Percentiles rank a stretch among this genome's conserved stretches.
phyloP scores from a whole-genome alignment of 2,113 vertebrate genomes.

The Chlorodrepanis virens region DNA sequence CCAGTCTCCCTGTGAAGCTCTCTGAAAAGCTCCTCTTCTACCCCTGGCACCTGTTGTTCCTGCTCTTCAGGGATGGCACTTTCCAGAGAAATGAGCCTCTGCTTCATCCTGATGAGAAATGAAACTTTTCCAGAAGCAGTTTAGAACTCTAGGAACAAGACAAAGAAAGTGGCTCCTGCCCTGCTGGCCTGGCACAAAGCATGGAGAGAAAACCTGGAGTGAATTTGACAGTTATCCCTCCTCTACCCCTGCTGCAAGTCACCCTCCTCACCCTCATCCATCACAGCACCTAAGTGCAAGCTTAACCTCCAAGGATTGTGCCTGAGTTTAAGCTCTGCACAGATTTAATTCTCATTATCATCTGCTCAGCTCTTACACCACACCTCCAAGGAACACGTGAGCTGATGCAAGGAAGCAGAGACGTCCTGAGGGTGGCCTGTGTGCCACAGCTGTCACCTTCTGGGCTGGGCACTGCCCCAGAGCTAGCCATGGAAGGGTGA shows the following conservation, averaged over 20 bases:
- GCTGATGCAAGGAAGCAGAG: background rate
- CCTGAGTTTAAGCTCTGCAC: background rate
- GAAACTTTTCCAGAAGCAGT: background rate
- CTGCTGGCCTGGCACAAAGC: fast-evolving
- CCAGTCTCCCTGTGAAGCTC: background rate
- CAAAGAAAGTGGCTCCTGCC: background rate
- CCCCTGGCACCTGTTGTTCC: background rate
- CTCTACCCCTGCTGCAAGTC: background rate
- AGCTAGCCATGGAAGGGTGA: fast-evolving
- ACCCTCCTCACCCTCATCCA: background rate
- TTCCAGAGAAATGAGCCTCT: background rate
- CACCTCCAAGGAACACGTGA: background rate
- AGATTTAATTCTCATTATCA: background rate
- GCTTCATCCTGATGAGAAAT: background rate
- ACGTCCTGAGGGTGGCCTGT: fast-evolving
- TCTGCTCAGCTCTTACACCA: background rate
- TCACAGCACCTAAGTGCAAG: background rate
- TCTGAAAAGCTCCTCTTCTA: background rate
- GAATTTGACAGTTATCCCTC: background rate
- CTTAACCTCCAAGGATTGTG: background rate
- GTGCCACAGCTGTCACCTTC: background rate
- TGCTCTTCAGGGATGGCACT: background rate
- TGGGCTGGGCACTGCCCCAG: background rate
- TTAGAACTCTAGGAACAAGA: background rate
- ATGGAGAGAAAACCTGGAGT: background rate